These are phyloP conservation scores for Nerophis ophidion DNA, from an alignment of 2,113 vertebrate genomes.

Conservation along the genomic window DNA sequence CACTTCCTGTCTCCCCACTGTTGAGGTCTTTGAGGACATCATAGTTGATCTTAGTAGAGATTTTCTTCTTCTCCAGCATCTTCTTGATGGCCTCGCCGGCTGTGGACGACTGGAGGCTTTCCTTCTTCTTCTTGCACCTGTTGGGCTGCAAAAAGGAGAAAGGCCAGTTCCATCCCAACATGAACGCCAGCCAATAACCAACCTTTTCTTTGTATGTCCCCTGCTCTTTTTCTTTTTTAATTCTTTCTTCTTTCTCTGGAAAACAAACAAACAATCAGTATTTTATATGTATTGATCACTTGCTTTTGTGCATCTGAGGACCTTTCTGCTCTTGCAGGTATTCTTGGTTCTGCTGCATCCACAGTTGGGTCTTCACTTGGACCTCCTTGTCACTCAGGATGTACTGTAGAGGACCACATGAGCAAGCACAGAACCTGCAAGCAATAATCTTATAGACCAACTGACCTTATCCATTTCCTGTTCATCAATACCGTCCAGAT, in stretches of 20 bases:
- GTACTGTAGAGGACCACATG: constrained; percentile 72
- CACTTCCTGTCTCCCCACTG: constrained; percentile 58
- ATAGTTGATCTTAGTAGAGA: constrained; percentile 98
- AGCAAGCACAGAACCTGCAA: not conserved
- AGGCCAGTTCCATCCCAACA: not conserved
- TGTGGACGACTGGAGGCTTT: constrained; percentile 83
- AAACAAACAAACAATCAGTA: constrained; percentile 19
- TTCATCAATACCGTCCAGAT: constrained; percentile 92
- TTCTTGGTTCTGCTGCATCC: constrained; percentile 94
- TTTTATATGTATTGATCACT: not conserved
- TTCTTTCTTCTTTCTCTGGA: constrained; percentile 91
- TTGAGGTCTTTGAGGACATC: constrained; percentile 90
- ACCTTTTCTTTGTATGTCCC: constrained; percentile 99
- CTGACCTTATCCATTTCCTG: constrained; percentile 90
- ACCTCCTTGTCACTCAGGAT: constrained; percentile 89
- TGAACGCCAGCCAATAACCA: not conserved
- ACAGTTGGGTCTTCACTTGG: constrained; percentile 88
- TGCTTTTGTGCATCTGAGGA: constrained; percentile 28
- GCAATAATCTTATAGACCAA: not conserved
- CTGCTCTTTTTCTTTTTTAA: constrained; percentile 90
- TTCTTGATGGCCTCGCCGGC: constrained; percentile 94
- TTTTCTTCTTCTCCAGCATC: constrained; percentile 97
- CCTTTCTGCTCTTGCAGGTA: constrained; percentile 93
- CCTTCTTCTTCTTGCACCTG: constrained; percentile 77
- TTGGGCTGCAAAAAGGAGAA: constrained; percentile 75